Conservation (phyloP, 1,140 invertebrate genomes). For the Drosophila subobscura region DNA sequence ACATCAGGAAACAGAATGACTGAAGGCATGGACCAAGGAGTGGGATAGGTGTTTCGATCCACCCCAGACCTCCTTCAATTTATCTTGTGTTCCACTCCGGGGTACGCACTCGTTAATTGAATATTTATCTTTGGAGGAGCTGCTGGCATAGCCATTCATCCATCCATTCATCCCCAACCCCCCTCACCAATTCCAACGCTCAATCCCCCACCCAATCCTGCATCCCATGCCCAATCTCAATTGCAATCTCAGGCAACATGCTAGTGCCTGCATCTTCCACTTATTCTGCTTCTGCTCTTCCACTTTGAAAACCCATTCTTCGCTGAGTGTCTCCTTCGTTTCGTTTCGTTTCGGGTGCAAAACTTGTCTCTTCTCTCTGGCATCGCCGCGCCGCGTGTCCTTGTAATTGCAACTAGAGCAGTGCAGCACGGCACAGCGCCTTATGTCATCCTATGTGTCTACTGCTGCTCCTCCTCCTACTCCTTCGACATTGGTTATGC, state of each 20-base stretch:
- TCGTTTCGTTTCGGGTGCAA: too few relatives aligned
- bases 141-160: background rate
- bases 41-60: background rate
- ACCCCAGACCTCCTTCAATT: constrained; percentile 21
- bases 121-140: constrained; percentile 55
- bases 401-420: constrained; percentile 43
- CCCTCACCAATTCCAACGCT: too few relatives aligned
- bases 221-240: too few relatives aligned
- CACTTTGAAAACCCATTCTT: too few relatives aligned
- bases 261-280: too few relatives aligned
- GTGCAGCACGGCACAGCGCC: constrained; percentile 1
- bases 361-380: too few relatives aligned
- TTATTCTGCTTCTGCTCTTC: too few relatives aligned
- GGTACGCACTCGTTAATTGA: constrained; percentile 67
- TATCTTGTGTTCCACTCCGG: constrained; percentile 44
- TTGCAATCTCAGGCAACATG: too few relatives aligned
- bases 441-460: constrained; percentile 14
- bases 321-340: too few relatives aligned
- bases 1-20: constrained; percentile 14
- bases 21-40: constrained; percentile 19
- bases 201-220: too few relatives aligned
- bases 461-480: background rate
- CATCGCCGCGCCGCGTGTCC: constrained; percentile 28
- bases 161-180: background rate
- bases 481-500: constrained; percentile 37